These are phyloP conservation scores for Tympanuchus pallidicinctus DNA, from an alignment of 2,113 vertebrate species.

Conservation along the genomic window DNA sequence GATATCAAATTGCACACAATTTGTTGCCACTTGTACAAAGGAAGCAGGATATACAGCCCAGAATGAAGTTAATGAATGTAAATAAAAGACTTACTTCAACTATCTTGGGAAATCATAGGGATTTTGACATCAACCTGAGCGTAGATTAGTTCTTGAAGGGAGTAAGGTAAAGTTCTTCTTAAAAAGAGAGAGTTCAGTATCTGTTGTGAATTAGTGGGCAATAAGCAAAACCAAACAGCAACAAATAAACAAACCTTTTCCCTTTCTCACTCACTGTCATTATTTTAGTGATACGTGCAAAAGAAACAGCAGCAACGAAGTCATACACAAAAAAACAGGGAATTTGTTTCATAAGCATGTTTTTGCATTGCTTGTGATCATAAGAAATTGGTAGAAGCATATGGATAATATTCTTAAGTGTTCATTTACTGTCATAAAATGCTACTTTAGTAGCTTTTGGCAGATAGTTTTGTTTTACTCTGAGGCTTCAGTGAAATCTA, in stretches of 20 bases:
- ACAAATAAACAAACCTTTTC: fast-evolving
- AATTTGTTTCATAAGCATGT: neutral
- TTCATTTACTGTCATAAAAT: neutral
- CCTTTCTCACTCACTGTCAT: neutral
- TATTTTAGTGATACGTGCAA: neutral
- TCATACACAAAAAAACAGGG: neutral
- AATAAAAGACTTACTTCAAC: neutral
- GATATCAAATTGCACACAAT: neutral
- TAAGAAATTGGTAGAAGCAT: neutral
- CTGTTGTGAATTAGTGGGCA: neutral
- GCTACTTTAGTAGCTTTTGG: neutral
- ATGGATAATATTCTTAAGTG: neutral
- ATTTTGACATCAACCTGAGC: neutral
- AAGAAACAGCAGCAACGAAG: neutral
- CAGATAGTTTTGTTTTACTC: neutral
- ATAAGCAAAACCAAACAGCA: neutral
- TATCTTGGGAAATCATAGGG: neutral
- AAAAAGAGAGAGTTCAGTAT: neutral
- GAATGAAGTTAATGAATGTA: neutral
- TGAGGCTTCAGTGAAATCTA: neutral
- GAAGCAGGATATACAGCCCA: neutral
- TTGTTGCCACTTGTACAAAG: neutral
- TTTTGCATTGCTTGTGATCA: neutral
- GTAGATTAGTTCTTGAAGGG: neutral
- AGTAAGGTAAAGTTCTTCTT: neutral